A percentile compares a stretch with the other conserved stretches of the same genome.
Evolutionary conservation across 2,888 invertebrate species (phyloP).

Genomic region (Phortica magna): DNA sequence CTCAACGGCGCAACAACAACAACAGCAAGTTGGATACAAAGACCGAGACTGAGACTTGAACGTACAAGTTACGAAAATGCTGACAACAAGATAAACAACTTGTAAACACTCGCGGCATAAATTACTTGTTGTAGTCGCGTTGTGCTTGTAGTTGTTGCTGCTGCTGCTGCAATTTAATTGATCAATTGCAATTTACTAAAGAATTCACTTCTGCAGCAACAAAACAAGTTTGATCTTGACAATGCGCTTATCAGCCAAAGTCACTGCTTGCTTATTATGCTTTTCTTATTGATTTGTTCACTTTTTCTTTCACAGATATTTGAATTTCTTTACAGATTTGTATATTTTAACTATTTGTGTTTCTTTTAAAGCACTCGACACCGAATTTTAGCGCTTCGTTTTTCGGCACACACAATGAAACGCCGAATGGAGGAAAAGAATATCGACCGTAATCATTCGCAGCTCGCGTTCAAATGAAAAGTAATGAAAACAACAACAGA

Average conservation of each 20-base stretch:
- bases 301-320: constrained; percentile 17
- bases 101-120: constrained; percentile 46
- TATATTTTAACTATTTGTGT: not conserved
- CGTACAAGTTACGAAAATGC: constrained; percentile 25
- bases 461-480: constrained; percentile 66
- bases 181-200: constrained; percentile 47
- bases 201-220: constrained; percentile 33
- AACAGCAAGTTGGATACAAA: not conserved
- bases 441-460: constrained; percentile 53
- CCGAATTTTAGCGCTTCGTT: not conserved
- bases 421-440: not conserved
- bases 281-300: not conserved
- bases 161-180: constrained; percentile 44
- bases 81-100: constrained; percentile 46
- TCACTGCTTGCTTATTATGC: not conserved
- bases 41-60: not conserved
- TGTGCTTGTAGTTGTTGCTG: constrained; percentile 39
- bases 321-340: not conserved
- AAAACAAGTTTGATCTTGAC: constrained; percentile 47
- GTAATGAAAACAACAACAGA: too few relatives aligned
- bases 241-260: constrained; percentile 29
- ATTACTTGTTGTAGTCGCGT: constrained; percentile 42
- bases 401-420: not conserved
- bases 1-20: not conserved
- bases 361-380: not conserved